Base-by-base conservation (phyloP, 2,888 invertebrate species). In the Zhuqinia jingwanae region DNA sequence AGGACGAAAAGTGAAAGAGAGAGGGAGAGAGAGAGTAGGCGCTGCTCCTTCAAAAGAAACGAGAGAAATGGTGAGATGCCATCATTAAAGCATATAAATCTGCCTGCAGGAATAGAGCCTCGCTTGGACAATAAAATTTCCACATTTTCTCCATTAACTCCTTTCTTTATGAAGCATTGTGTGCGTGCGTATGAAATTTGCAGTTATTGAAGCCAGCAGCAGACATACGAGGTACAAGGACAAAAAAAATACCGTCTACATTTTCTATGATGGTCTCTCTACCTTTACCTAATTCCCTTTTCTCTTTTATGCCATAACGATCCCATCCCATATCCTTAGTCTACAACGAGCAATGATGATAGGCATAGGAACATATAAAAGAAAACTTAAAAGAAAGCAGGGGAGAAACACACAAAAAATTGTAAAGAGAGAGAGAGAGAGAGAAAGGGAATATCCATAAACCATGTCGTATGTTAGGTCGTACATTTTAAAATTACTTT, bases 101-200 rank as follows among this genome's bases (percentile, higher is more conserved):
- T 88, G 88, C 85, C 84, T 80, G 80, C 50, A 84, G 85, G 81
- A 88, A 89, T 58, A 81, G 36, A 36, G 56, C 36, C 70, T 76
- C 85, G 84, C 63, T 73, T 86, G 87, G 87, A 86, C 87, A 89
- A 87, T 88, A 88, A 90, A 90, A 90, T 90, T 90, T 90, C 90
- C 90, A 90, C 89, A 89, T 90, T 90, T 90, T 87, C 70, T 75
- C 90, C 89, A 90, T 90, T 90, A 90, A 86, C 86, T 81, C 81
- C 86, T 77, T 76, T 73, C 53, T 86, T 87, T 82, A 87, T 87
- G 81, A 87, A 87, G 56, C 53, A 77, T 76, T 65, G 77, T 58
- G 65, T 85, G 85, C 68, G 56, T 80, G 84, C 80, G 79, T 85
- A 50, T 47, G 77, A 84, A 56, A 76, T 76, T 75, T 75, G 20